These are phyloP conservation scores for Hesperia comma DNA, from an alignment of 2,888 invertebrate genomes.

Conservation along the genomic window DNA sequence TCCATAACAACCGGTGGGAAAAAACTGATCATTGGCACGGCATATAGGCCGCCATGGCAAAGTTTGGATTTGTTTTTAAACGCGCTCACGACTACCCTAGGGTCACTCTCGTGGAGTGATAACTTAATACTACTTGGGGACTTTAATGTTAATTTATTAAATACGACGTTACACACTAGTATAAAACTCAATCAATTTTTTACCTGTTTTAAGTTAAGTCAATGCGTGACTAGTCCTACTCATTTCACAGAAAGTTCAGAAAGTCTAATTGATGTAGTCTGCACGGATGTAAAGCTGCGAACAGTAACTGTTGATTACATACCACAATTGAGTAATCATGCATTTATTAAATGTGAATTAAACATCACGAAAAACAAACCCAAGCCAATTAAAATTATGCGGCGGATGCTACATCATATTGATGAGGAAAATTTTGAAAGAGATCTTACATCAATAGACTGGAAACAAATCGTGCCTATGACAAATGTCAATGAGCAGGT, in stretches of 20 bases:
- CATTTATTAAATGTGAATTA: background rate
- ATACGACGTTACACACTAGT: background rate
- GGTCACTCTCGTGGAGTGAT: background rate
- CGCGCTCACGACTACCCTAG: background rate
- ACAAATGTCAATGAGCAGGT: no score
- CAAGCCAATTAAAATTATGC: background rate
- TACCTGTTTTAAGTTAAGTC: conserved; percentile 7
- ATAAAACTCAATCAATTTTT: conserved; percentile 2
- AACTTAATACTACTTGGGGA: conserved; percentile 10
- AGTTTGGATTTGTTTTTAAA: conserved; percentile 6
- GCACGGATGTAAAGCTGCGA: background rate
- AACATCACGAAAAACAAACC: background rate
- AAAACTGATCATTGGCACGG: conserved; percentile 10
- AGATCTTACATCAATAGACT: no score
- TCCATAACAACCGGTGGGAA: background rate
- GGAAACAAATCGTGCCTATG: no score
- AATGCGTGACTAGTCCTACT: background rate
- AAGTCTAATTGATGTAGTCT: conserved; percentile 8
- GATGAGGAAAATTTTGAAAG: no score
- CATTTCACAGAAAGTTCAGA: conserved; percentile 7
- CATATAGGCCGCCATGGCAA: conserved; percentile 17
- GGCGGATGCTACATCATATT: no score
- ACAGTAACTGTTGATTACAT: background rate
- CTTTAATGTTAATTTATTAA: conserved; percentile 15
- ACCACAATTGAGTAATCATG: conserved; percentile 14